Conservation (phyloP, 2,113 vertebrate species). For the Rhabdornis inornatus region DNA sequence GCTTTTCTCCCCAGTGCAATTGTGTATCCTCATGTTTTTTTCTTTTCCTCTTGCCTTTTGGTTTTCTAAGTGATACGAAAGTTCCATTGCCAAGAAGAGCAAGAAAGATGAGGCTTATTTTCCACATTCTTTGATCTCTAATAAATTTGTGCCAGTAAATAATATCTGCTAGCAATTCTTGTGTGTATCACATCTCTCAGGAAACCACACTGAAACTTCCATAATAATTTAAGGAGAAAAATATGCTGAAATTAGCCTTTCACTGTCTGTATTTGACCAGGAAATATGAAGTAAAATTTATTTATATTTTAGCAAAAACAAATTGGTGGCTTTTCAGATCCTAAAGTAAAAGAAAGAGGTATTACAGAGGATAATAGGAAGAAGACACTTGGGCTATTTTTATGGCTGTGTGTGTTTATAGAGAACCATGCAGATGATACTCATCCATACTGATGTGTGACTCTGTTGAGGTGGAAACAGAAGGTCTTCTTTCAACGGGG, state of each 20-base stretch:
- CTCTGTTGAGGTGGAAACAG: neutral
- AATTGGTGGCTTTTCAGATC: neutral
- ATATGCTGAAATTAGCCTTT: slow-evolving; percentile 1
- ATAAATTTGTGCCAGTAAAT: slow-evolving; percentile 16
- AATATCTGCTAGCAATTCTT: slow-evolving; percentile 12
- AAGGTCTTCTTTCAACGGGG: neutral
- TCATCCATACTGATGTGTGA: neutral
- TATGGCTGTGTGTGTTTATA: neutral
- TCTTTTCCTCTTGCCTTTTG: neutral
- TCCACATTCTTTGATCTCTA: slow-evolving; percentile 9
- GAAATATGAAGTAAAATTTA: neutral
- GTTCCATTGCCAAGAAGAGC: slow-evolving; percentile 17
- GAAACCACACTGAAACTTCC: neutral
- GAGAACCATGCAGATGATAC: neutral
- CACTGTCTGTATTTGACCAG: neutral
- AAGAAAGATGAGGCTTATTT: slow-evolving; percentile 7
- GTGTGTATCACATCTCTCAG: slow-evolving; percentile 9
- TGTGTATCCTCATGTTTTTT: neutral
- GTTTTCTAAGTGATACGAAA: neutral
- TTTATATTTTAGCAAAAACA: neutral
- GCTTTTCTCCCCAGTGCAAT: neutral
- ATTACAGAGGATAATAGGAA: neutral
- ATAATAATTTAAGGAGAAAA: neutral
- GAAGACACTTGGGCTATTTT: neutral
- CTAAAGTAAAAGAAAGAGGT: neutral